phyloP scores from a whole-genome alignment of 2,797 vertebrate species.

The Gambelia wislizenii region DNA sequence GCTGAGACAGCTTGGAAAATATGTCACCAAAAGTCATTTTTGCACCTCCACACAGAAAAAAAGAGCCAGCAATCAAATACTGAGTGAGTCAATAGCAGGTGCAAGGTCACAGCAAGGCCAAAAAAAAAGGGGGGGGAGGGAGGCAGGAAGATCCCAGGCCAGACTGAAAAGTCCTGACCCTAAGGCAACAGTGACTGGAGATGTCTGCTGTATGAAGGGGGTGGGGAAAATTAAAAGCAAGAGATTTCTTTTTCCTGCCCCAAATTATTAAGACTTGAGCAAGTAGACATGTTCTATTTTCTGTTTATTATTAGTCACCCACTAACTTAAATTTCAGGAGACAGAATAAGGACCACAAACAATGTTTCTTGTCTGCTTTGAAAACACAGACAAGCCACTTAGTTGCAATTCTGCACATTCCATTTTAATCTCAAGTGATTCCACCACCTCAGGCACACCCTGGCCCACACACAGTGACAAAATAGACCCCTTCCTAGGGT shows the following conservation, averaged over 20 bases:
- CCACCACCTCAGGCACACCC: too few species aligned
- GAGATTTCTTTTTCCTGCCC: not conserved
- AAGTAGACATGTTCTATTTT: not conserved
- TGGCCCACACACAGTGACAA: too few species aligned
- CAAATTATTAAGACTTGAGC: not conserved
- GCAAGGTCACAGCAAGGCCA: not conserved
- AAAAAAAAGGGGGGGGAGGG: not conserved
- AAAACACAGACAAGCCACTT: not conserved
- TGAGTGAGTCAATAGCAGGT: slow-evolving; percentile 29
- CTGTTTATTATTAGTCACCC: slow-evolving; percentile 1
- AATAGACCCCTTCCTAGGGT: too few species aligned
- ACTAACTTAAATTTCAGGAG: slow-evolving; percentile 46
- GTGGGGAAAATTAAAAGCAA: not conserved
- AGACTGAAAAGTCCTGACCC: not conserved
- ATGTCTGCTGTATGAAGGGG: not conserved
- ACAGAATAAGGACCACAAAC: slow-evolving; percentile 35
- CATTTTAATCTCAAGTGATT: slow-evolving; percentile 11
- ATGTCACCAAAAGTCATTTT: slow-evolving; percentile 33
- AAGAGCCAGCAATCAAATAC: slow-evolving; percentile 13
- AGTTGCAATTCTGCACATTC: not conserved
- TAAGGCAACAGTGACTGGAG: slow-evolving; percentile 20
- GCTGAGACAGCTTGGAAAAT: slow-evolving; percentile 29
- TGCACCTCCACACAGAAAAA: not conserved
- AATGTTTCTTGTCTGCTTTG: slow-evolving; percentile 23
- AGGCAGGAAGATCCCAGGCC: not conserved